These are phyloP conservation scores for Chloroceryle inda DNA, from an alignment of 2,797 vertebrate genomes.

Conservation along the genomic window DNA sequence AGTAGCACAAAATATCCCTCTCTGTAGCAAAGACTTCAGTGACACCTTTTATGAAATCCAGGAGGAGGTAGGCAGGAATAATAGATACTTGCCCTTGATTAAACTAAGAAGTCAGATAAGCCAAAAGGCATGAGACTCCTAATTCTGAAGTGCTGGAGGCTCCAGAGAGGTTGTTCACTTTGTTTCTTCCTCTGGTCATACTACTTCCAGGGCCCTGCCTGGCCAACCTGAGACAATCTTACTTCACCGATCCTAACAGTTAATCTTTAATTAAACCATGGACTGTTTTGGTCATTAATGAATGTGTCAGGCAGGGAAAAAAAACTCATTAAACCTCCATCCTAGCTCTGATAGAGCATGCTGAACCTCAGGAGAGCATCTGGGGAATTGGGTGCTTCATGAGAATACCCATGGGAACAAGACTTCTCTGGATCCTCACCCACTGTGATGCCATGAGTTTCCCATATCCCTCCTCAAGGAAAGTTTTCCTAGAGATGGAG, in stretches of 20 bases:
- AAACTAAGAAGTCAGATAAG: background rate
- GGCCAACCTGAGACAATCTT: background rate
- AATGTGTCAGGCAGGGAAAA: background rate
- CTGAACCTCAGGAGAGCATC: background rate
- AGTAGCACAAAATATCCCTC: background rate
- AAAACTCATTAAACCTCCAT: constrained; percentile 21
- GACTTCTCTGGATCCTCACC: background rate
- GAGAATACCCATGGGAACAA: background rate
- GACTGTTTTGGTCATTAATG: constrained; percentile 46
- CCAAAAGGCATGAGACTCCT: background rate
- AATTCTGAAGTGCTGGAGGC: background rate
- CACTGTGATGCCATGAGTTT: accelerated
- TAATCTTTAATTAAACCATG: constrained; percentile 58
- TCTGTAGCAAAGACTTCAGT: background rate
- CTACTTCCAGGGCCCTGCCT: background rate
- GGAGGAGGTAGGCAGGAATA: background rate
- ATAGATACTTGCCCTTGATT: background rate
- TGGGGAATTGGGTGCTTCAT: background rate
- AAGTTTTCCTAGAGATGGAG: background rate
- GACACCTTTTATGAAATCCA: background rate
- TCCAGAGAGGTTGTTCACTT: background rate
- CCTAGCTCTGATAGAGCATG: background rate
- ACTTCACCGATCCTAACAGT: constrained; percentile 27
- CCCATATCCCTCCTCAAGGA: background rate
- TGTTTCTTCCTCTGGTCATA: background rate